Percentiles rank a stretch among this genome's conserved stretches.
These are phyloP conservation scores for Doris montereyensis DNA, from an alignment of 2,888 invertebrate species.

Conservation along the genomic window DNA sequence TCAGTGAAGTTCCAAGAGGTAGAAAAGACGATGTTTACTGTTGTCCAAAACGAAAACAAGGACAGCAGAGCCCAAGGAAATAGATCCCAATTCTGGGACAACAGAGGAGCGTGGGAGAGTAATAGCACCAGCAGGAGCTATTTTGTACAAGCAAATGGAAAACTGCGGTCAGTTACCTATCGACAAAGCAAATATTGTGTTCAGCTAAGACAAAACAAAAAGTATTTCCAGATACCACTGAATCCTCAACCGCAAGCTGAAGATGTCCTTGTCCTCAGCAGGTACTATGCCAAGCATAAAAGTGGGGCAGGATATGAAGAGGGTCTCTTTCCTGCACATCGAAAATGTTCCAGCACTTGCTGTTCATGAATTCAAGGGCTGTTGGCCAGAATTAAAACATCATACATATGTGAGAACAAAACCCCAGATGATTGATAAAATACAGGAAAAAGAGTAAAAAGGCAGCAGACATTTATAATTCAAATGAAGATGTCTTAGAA, in stretches of 20 bases:
- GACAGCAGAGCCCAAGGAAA: neutral
- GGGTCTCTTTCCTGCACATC: neutral
- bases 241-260: neutral
- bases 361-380: conserved; percentile 7
- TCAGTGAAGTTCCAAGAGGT: no score
- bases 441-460: neutral
- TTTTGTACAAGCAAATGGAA: neutral
- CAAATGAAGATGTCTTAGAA: neutral
- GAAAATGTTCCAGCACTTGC: neutral
- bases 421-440: neutral
- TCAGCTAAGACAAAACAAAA: neutral
- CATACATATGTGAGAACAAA: conserved; percentile 3
- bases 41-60: neutral
- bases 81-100: conserved; percentile 5
- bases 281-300: neutral
- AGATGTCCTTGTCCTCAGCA: neutral
- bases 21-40: neutral
- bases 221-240: neutral
- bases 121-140: neutral
- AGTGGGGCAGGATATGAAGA: conserved; percentile 7
- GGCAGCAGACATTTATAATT: neutral
- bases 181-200: conserved; percentile 1
- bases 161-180: neutral
- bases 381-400: neutral
- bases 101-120: neutral